Percentiles rank a stretch among this genome's conserved stretches.
phyloP scores from a whole-genome alignment of 2,797 vertebrate genomes.

The Poeciliopsis turneri region DNA sequence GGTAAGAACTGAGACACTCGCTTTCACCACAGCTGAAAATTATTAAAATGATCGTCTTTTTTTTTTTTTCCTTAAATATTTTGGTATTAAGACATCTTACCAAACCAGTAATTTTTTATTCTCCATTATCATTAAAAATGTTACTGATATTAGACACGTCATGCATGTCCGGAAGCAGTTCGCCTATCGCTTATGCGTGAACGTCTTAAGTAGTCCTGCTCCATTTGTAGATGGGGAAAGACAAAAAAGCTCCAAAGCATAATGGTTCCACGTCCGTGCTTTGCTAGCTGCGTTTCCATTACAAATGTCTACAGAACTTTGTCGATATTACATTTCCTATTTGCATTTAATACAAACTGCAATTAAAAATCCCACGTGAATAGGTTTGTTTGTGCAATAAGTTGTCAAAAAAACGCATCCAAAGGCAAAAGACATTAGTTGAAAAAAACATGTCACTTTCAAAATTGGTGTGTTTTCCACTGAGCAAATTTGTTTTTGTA shows the following conservation, averaged over 20 bases:
- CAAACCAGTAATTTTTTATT: neutral
- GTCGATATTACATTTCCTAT: too few relatives aligned
- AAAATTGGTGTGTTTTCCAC: too few relatives aligned
- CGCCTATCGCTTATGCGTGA: neutral
- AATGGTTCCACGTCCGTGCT: neutral
- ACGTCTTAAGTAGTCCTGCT: neutral
- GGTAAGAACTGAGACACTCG: conserved; percentile 76
- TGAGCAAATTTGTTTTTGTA: too few relatives aligned
- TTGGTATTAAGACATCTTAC: neutral
- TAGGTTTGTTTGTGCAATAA: too few relatives aligned
- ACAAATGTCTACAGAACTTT: too few relatives aligned
- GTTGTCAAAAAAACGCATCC: too few relatives aligned
- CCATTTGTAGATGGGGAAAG: neutral
- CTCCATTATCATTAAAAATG: neutral
- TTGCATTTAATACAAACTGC: too few relatives aligned
- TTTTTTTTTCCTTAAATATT: neutral
- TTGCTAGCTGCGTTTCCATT: neutral
- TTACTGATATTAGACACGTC: neutral
- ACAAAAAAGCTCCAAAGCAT: neutral
- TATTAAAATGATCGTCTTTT: too few relatives aligned
- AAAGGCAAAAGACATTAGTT: too few relatives aligned
- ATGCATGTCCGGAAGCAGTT: neutral
- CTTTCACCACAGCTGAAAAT: neutral
- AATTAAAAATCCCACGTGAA: too few relatives aligned
- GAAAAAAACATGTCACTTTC: too few relatives aligned